Conservation (phyloP, 2,113 vertebrate species). For the Poeciliopsis turrubarensis region DNA sequence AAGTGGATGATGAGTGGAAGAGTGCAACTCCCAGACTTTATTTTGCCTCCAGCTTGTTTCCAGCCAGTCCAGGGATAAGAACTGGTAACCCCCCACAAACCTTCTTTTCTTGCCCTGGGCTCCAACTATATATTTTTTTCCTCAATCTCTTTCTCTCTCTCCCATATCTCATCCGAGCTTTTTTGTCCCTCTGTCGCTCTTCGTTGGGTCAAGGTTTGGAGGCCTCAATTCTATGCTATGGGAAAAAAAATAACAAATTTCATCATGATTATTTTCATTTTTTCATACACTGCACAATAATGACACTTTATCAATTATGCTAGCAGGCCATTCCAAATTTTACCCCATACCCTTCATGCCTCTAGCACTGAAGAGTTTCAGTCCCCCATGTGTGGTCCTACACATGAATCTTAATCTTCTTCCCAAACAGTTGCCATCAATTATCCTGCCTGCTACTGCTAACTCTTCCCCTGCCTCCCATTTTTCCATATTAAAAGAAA, state of each 20-base stretch:
- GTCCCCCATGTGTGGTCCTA: constrained; percentile 59
- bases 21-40: constrained; percentile 33
- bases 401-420: constrained; percentile 82
- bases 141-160: neutral
- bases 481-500: constrained; percentile 72
- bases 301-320: constrained; percentile 64
- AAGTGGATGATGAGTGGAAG: constrained; percentile 49
- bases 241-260: constrained; percentile 25
- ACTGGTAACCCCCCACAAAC: constrained; percentile 32
- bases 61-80: constrained; percentile 36
- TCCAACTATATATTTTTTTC: constrained; percentile 18
- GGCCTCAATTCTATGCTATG: constrained; percentile 32
- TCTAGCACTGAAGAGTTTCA: constrained; percentile 41
- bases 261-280: constrained; percentile 22
- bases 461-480: constrained; percentile 70
- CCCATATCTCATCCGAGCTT: neutral
- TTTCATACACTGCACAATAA: constrained; percentile 31
- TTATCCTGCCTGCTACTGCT: constrained; percentile 73
- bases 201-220: constrained; percentile 27
- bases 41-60: constrained; percentile 29
- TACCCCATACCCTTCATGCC: constrained; percentile 73
- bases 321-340: constrained; percentile 59
- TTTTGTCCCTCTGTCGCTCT: constrained; percentile 20
- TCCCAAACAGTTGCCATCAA: constrained; percentile 80
- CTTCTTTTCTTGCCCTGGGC: constrained; percentile 43